A percentile compares a stretch with the other conserved stretches of the same genome.
These are phyloP conservation scores for Numenius phaeopus DNA, from an alignment of 2,797 vertebrate species.

Conservation along the genomic window DNA sequence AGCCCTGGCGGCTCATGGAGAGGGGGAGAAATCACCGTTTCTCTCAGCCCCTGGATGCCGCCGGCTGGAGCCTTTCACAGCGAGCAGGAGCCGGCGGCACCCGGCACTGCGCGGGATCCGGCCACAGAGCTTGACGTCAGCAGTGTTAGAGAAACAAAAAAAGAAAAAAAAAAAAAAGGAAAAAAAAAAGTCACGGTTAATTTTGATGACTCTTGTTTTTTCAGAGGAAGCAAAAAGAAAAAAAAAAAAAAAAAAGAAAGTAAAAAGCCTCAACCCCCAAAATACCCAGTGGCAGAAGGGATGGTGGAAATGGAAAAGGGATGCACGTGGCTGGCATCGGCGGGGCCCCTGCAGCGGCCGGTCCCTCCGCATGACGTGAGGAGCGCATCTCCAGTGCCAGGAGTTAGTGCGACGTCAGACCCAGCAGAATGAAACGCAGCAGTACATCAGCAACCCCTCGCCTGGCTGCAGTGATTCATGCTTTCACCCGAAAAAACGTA, in stretches of 20 bases:
- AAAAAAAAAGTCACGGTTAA: fast-evolving
- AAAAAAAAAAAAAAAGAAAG: background rate
- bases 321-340: background rate
- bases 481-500: background rate
- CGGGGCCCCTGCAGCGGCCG: fast-evolving
- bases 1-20: fast-evolving
- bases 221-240: slow-evolving; percentile 27
- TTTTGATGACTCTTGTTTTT: background rate
- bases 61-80: fast-evolving
- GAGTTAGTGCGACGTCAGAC: fast-evolving
- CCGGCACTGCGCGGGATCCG: fast-evolving
- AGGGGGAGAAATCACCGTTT: fast-evolving
- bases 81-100: background rate
- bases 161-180: background rate
- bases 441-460: background rate
- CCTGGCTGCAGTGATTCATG: background rate
- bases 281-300: background rate
- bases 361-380: fast-evolving
- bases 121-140: background rate
- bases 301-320: background rate
- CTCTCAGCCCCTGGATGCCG: fast-evolving
- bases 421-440: background rate
- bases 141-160: fast-evolving
- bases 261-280: background rate
- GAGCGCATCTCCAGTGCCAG: fast-evolving